Base-by-base conservation (phyloP, 2,113 vertebrate species). In the Grallaria varia region DNA sequence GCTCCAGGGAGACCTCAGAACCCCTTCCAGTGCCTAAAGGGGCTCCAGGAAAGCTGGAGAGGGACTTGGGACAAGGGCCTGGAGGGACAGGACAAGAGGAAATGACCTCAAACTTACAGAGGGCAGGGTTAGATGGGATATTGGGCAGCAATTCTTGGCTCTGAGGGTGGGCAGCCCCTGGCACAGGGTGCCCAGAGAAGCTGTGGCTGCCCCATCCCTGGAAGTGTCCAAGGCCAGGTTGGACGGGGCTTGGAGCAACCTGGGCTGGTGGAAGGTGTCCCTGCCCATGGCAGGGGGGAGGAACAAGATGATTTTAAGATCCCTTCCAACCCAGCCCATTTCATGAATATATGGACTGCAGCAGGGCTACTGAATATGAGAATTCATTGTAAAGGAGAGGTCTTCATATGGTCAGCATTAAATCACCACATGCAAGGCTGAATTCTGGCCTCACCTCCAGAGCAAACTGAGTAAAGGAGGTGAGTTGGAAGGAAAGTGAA, bases 21-120 rank as follows among this genome's bases (percentile, higher is more conserved):
- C 25, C 10, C 16, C 30, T 71, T 1, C 0, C 66, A 63, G 13
- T 0, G 5, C n/a, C 16, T 22, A 0, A 23, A 80, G 59, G 25
- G 10, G 17, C 49, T 64, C 13, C 75, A 35, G 42, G 31, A 66
- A 59, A 88, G 59, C 42, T 81, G 59, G 3, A 64, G 44, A 42
- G 37, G 37, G 35, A 7, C 50, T 50, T 8, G 9, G 59, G 52
- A 44, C 27, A 28, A 28, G 50, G 75, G 1, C 2, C 2, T 31
- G 31, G 40, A 37, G 42, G 2, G 44, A 16, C 50, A 49, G 67
- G n/a, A 10, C 49, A 19, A 6, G 9, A 18, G 59, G 72, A 33
- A 52, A 37, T 23, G 44, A 31, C 27, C 3, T 23, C 6, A 10
- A 37, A 22, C 4, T 58, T 35, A 7, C 35, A 18, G 14, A 28